Percentiles rank a stretch among this genome's conserved stretches.
These are phyloP conservation scores for Eurosta solidaginis DNA, from an alignment of 1,140 invertebrate species.

Conservation along the genomic window DNA sequence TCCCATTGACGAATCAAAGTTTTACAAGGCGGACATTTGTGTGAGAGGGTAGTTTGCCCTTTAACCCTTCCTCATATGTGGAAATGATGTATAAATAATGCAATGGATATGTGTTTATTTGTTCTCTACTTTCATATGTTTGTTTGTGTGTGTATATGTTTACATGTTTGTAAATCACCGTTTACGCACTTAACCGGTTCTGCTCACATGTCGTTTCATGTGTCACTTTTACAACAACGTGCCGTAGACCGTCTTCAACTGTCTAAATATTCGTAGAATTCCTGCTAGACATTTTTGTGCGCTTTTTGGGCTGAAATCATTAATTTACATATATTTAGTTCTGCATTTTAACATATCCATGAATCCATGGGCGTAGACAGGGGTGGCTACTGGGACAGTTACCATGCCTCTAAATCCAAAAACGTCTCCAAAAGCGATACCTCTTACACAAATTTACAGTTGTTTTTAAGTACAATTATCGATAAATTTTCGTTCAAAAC, in stretches of 20 bases:
- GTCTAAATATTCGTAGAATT: not conserved
- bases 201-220: not conserved
- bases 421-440: too few relatives aligned
- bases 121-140: too few relatives aligned
- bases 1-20: slow-evolving; percentile 23
- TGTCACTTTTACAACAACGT: not conserved
- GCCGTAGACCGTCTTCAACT: not conserved
- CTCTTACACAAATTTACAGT: too few relatives aligned
- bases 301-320: not conserved
- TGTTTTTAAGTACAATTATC: too few relatives aligned
- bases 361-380: too few relatives aligned
- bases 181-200: not conserved
- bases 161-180: not conserved
- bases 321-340: too few relatives aligned
- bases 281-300: not conserved
- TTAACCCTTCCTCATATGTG: not conserved
- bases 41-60: not conserved
- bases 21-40: not conserved
- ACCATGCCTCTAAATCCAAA: too few relatives aligned
- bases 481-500: too few relatives aligned
- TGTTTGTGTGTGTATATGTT: not conserved
- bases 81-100: too few relatives aligned
- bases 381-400: too few relatives aligned
- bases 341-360: too few relatives aligned
- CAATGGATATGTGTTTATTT: not conserved